A percentile compares a stretch with the other conserved stretches of the same genome.
Conservation (phyloP, 2,888 invertebrate genomes). For the Steromphala cineraria region DNA sequence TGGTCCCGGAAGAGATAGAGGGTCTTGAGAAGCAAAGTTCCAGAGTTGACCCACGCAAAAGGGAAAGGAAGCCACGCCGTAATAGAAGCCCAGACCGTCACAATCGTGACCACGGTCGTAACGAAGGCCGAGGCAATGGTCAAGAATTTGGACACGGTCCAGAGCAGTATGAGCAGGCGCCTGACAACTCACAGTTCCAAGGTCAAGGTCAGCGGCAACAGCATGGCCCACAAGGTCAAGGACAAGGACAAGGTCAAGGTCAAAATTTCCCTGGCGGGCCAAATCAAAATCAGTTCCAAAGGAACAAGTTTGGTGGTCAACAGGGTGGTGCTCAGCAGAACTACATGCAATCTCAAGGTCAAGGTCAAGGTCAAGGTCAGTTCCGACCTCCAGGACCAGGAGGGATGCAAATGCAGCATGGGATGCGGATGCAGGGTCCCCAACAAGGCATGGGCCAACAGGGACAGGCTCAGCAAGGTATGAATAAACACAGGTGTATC, state of each 20-base stretch:
- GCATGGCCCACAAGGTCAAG: too few species aligned
- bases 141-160: background rate
- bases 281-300: constrained; percentile 20
- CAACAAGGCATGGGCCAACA: constrained; percentile 6
- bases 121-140: background rate
- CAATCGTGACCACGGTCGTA: constrained; percentile 18
- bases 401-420: background rate
- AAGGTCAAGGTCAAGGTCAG: constrained; percentile 5
- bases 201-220: constrained; percentile 20
- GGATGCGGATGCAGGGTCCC: background rate
- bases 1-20: constrained; percentile 27
- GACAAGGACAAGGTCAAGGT: background rate
- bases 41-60: constrained; percentile 14
- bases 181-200: background rate
- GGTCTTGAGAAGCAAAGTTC: constrained; percentile 16
- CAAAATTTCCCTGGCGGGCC: constrained; percentile 20
- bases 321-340: constrained; percentile 25
- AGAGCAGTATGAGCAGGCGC: constrained; percentile 6
- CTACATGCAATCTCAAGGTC: constrained; percentile 23
- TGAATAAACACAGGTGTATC: too few species aligned
- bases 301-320: constrained; percentile 27
- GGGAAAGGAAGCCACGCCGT: constrained; percentile 10
- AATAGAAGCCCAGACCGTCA: constrained; percentile 33
- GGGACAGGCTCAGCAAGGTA: background rate
- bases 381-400: constrained; percentile 5